Base-by-base conservation (phyloP, 2,113 vertebrate species). In the Dendropsophus ebraccatus region DNA sequence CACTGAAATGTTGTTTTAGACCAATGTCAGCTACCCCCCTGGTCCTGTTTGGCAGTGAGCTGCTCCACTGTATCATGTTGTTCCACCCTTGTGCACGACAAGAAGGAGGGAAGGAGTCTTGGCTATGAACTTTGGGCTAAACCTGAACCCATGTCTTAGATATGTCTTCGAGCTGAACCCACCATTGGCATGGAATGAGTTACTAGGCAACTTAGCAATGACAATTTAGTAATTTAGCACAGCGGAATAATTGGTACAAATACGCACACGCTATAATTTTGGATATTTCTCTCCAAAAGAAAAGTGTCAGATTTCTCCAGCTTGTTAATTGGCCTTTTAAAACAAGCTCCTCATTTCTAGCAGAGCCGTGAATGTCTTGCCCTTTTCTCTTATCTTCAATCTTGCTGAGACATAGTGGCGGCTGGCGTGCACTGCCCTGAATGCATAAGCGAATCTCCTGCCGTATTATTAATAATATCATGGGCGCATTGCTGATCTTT, bases 351-450 rank as follows among this genome's bases (percentile, higher is more conserved):
- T 83, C 65, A 83, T 83, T 83, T 83, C 54, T 73, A 70, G 60
- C 65, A 52, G 50, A 73, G 81, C 67, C 54, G 28, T 73, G 49
- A 72, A 54, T 83, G 67, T 72, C 30, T 83, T 83, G 81, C 81
- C 81, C 81, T 83, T 83, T 83, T 56, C 81, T 25, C 67, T 73
- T 73, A 83, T 83, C 60, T 83, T 83, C 81, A 83, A 41, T 83
- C 81, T 82, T 37, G 25, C 45, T 52, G 81, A 41, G 56, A 52
- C 62, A 25, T 58, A 16, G 25, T 54, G 65, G 49, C 60, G 41
- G 37, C 58, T 28, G 32, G 13, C 11, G 5, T 12, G 28, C 10
- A 5, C 37, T 56, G 8, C 13, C 45, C 81, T 56, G 81, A 72
- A 72, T 72, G 11, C 81, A 83, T 56, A 83, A 83, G 11, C 25